A percentile compares a stretch with the other conserved stretches of the same genome.
Evolutionary conservation across 2,797 vertebrate species (phyloP).

Genomic region (Limnodromus scolopaceus): DNA sequence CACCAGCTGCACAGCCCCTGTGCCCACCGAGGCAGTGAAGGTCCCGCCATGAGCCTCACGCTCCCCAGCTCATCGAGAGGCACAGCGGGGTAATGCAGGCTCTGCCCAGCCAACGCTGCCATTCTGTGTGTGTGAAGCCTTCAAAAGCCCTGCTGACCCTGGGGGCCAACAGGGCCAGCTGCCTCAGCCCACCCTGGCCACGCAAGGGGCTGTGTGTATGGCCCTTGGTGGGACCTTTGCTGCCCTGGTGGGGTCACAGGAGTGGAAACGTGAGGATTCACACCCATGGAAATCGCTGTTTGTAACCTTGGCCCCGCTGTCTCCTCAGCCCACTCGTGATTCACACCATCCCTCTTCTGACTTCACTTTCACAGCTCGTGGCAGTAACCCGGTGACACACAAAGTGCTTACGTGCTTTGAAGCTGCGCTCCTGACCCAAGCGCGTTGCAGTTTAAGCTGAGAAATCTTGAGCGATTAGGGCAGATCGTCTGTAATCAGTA

Average conservation of each 20-base stretch:
- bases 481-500: slow-evolving; percentile 2
- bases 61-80: not conserved
- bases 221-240: not conserved
- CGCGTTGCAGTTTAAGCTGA: not conserved
- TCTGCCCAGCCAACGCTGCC: not conserved
- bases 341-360: not conserved
- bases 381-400: not conserved
- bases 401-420: not conserved
- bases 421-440: not conserved
- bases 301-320: not conserved
- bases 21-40: accelerated
- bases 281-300: not conserved
- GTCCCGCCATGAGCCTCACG: accelerated
- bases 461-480: not conserved
- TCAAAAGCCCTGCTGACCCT: not conserved
- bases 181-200: not conserved
- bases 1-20: accelerated
- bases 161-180: accelerated
- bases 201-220: accelerated
- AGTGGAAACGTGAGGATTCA: accelerated
- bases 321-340: accelerated
- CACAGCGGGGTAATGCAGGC: not conserved
- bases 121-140: not conserved
- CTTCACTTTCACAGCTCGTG: not conserved
- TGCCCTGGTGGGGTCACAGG: not conserved